A percentile compares a stretch with the other conserved stretches of the same genome.
These are phyloP conservation scores for Ammodytes marinus DNA, from an alignment of 2,113 vertebrate genomes.

Conservation along the genomic window DNA sequence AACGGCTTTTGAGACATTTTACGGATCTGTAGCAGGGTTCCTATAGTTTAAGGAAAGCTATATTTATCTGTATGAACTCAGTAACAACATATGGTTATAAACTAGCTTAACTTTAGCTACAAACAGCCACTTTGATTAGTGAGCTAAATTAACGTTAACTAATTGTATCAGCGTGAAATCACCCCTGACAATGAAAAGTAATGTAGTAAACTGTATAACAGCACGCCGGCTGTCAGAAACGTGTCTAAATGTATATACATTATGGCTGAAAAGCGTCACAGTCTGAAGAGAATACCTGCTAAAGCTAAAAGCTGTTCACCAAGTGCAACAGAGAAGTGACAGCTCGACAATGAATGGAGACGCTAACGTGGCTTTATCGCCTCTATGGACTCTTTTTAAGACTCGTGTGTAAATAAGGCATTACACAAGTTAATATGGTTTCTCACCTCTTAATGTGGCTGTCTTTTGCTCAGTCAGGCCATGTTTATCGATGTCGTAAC, in stretches of 20 bases:
- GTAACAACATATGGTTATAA: neutral
- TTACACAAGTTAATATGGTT: neutral
- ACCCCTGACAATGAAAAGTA: neutral
- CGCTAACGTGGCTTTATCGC: constrained; percentile 2
- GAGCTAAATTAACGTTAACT: neutral
- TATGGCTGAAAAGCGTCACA: neutral
- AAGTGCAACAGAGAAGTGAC: neutral
- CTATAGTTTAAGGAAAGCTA: no score
- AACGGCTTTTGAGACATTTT: no score
- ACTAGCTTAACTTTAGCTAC: neutral
- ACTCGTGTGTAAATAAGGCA: neutral
- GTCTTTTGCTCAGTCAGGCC: constrained; percentile 4
- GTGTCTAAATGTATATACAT: no score
- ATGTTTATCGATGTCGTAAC: constrained; percentile 17
- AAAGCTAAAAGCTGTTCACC: neutral
- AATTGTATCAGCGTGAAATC: no score
- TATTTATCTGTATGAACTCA: no score
- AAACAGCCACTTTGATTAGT: neutral
- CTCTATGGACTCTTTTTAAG: neutral
- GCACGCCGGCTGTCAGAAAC: neutral
- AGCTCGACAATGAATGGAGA: constrained; percentile 39
- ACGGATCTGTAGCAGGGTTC: neutral
- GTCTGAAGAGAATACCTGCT: neutral
- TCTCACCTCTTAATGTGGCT: constrained; percentile 38
- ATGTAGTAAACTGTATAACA: neutral